Conservation (phyloP, 2,113 vertebrate genomes). For the Oryzias curvinotus region DNA sequence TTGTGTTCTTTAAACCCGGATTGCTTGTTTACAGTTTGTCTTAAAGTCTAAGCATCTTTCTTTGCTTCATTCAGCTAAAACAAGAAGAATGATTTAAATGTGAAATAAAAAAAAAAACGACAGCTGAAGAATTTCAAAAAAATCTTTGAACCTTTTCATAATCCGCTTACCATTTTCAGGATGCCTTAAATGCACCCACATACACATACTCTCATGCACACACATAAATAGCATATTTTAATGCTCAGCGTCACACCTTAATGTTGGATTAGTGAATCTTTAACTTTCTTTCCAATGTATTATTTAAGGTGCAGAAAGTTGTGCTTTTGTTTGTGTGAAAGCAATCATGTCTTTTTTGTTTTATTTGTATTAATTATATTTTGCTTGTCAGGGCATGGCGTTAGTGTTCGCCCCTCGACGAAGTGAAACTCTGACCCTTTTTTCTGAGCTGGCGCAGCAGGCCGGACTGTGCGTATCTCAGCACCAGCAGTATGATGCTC, state of each 20-base stretch:
- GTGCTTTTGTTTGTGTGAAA: neutral
- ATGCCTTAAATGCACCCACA: slow-evolving; percentile 46
- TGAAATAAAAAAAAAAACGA: slow-evolving; percentile 77
- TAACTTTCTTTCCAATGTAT: slow-evolving; percentile 46
- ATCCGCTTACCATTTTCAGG: slow-evolving; percentile 74
- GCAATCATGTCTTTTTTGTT: neutral
- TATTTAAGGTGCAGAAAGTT: slow-evolving; percentile 59
- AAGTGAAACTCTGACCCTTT: slow-evolving; percentile 90
- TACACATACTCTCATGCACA: slow-evolving; percentile 21
- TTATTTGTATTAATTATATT: neutral
- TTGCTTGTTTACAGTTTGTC: slow-evolving; percentile 22
- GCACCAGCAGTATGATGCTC: slow-evolving; percentile 93
- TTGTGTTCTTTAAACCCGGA: slow-evolving; percentile 37
- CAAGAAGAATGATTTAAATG: slow-evolving; percentile 71
- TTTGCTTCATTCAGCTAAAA: slow-evolving; percentile 78
- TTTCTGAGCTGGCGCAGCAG: slow-evolving; percentile 90
- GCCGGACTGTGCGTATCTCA: slow-evolving; percentile 87
- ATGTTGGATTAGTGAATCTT: slow-evolving; percentile 61
- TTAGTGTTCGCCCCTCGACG: slow-evolving; percentile 91
- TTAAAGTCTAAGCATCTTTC: slow-evolving; percentile 26
- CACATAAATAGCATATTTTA: slow-evolving; percentile 22
- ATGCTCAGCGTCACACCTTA: too few species aligned
- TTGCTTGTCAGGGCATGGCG: slow-evolving; percentile 83
- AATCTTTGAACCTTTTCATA: slow-evolving; percentile 78
- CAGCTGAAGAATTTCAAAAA: slow-evolving; percentile 81